Base-by-base conservation (phyloP, 2,797 vertebrate genomes). In the Urocyon cinereoargenteus region DNA sequence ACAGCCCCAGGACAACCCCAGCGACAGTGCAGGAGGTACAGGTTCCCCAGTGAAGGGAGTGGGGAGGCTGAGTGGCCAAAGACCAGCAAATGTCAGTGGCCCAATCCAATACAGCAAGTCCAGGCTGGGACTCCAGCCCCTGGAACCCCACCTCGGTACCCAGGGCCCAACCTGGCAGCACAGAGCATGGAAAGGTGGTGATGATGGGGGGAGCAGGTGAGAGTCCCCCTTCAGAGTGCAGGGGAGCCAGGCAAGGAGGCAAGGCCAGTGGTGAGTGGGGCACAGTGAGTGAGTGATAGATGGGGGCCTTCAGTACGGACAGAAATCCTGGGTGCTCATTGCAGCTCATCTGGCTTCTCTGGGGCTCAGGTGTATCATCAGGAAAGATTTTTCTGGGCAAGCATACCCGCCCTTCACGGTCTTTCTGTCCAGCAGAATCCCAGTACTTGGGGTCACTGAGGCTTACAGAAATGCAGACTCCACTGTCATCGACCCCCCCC, bases 91-190 rank as follows among this genome's bases (percentile, higher is more conserved):
- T 40, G 26, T 45, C 86, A 26, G 2, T 0, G 0, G 55, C n/a
- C 26, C 13, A 40, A 26, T 7, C 8, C 55, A 19, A 24, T 2
- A 19, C 26, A 68, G 12, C 40, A 24, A 45, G 40, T n/a, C 26
- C 26, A 11, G 62, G 24, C 53, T 24, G 59, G 59, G 34, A 51
- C 36, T 81, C 87, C 18, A 28, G 61, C 3, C 14, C 1, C n/a
- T 0, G 0, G n/a, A 22, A 22, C 6, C 0, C 3, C 31, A 9
- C 12, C 18, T 26, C 18, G 12, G n/a, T 61, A 62, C 14, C 70
- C 51, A 21, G n/a, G 18, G n/a, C n/a, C 72, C 31, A 31, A 70
- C 19, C 72, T 57, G 70, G 51, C 66, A 55, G 21, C 18, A 1
- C 4, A 40, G 14, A 51, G 12, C 40, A 10, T 13, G 7, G 62